A percentile compares a stretch with the other conserved stretches of the same genome.
Evolutionary conservation across 2,113 vertebrate species (phyloP).

Genomic region (Cyanistes caeruleus): DNA sequence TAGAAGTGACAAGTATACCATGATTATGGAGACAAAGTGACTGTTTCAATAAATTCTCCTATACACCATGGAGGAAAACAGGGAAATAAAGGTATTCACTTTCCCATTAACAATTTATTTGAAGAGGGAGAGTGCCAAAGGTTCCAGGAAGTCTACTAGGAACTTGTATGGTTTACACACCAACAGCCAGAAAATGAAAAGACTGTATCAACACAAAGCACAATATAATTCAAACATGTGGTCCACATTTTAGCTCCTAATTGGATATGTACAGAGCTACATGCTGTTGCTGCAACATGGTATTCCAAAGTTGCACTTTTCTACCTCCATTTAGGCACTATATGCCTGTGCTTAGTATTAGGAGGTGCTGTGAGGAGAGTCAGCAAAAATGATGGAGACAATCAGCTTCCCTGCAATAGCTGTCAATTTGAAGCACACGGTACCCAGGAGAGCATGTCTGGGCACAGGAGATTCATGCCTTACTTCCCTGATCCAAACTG

Average conservation of each 20-base stretch:
- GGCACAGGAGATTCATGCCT: not conserved
- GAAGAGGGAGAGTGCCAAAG: not conserved
- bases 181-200: not conserved
- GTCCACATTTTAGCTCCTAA: not conserved
- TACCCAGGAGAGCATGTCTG: not conserved
- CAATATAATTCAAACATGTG: not conserved
- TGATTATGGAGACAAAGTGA: not conserved
- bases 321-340: not conserved
- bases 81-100: not conserved
- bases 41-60: not conserved
- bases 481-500: not conserved
- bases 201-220: not conserved
- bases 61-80: not conserved
- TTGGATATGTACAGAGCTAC: rapidly evolving
- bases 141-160: not conserved
- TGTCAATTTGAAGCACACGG: not conserved
- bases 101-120: not conserved
- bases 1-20: not conserved
- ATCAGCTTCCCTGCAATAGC: not conserved
- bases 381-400: not conserved
- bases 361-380: not conserved
- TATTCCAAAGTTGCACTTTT: not conserved
- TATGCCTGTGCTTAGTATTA: not conserved
- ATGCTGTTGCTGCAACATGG: not conserved
- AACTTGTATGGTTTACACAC: not conserved